Evolutionary conservation across 1,140 invertebrate genomes (phyloP).

Genomic region (Bombyx mori): DNA sequence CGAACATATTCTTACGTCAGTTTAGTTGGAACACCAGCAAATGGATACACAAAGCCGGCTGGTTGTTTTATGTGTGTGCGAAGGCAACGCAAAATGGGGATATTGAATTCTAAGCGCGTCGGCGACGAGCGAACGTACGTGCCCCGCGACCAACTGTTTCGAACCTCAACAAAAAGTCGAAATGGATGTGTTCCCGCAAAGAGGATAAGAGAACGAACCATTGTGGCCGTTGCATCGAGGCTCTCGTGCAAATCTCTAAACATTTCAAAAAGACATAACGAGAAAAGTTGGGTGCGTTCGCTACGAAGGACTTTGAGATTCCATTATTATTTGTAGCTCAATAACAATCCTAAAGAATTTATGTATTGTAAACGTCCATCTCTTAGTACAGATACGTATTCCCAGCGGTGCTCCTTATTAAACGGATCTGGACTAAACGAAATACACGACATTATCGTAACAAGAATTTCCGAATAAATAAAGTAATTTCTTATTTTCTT

Average conservation of each 20-base stretch:
- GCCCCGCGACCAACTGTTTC: slow-evolving; percentile 32
- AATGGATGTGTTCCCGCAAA: slow-evolving; percentile 35
- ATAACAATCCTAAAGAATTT: slow-evolving; percentile 19
- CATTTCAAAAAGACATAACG: slow-evolving; percentile 39
- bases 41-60: slow-evolving; percentile 23
- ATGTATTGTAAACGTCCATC: slow-evolving; percentile 18
- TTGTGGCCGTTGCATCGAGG: slow-evolving; percentile 38
- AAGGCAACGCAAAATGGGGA: slow-evolving; percentile 33
- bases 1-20: slow-evolving; percentile 2
- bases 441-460: not conserved
- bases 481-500: not conserved
- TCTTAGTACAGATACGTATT: slow-evolving; percentile 8
- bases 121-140: slow-evolving; percentile 34
- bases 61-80: slow-evolving; percentile 29
- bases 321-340: slow-evolving; percentile 27
- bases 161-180: slow-evolving; percentile 38
- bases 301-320: slow-evolving; percentile 15
- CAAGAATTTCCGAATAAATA: not conserved
- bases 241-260: slow-evolving; percentile 41
- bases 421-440: not conserved
- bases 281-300: slow-evolving; percentile 36
- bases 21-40: slow-evolving; percentile 7
- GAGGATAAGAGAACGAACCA: slow-evolving; percentile 30
- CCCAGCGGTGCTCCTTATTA: not conserved
- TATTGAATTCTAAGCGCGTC: slow-evolving; percentile 49